Percentiles rank a stretch among this genome's conserved stretches.
phyloP scores from a whole-genome alignment of 2,113 vertebrate genomes.

The Tympanuchus pallidicinctus region DNA sequence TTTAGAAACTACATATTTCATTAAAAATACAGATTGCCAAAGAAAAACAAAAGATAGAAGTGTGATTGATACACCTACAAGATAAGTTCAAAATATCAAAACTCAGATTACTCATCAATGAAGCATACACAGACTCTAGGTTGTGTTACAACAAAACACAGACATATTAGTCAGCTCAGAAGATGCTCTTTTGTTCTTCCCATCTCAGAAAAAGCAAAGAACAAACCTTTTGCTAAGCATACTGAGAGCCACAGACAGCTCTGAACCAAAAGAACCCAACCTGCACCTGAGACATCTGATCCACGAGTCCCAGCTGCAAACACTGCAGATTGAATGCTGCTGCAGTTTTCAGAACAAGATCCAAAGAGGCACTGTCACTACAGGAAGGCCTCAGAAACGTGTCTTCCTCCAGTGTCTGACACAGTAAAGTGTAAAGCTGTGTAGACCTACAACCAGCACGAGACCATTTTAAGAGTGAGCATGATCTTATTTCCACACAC shows the following conservation, averaged over 20 bases:
- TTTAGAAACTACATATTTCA: not conserved
- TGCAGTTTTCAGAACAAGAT: not conserved
- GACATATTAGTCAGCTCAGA: not conserved
- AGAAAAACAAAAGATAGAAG: not conserved
- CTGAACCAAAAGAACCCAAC: not conserved
- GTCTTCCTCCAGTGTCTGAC: not conserved
- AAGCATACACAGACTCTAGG: accelerated
- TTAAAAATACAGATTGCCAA: not conserved
- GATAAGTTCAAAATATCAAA: not conserved
- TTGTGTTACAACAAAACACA: not conserved
- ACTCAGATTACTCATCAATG: not conserved
- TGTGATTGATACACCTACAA: not conserved
- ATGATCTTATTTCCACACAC: not conserved
- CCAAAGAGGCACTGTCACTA: not conserved
- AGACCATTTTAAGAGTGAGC: not conserved
- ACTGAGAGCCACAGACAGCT: not conserved
- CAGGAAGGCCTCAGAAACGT: not conserved
- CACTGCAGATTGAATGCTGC: accelerated
- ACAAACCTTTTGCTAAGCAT: not conserved
- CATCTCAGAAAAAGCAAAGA: not conserved
- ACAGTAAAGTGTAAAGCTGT: not conserved
- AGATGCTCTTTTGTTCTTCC: accelerated
- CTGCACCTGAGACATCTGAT: not conserved
- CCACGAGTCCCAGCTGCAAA: not conserved
- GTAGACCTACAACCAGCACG: not conserved